Conservation (phyloP, 2,113 vertebrate species). For the Athene noctua region DNA sequence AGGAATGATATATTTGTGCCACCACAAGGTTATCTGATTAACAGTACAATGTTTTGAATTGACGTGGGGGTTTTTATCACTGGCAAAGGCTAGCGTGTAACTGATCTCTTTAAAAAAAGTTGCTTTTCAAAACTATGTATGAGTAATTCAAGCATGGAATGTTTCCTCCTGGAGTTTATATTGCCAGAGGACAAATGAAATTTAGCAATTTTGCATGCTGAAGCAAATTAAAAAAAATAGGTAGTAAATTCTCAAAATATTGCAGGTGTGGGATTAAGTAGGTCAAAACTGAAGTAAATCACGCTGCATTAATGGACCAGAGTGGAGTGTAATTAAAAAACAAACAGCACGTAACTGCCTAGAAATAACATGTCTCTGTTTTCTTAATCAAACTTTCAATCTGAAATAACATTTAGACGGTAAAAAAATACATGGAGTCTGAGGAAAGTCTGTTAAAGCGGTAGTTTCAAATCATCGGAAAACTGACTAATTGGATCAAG, state of each 20-base stretch:
- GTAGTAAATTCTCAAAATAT: constrained; percentile 47
- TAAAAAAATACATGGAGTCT: constrained; percentile 15
- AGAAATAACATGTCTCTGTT: constrained; percentile 64
- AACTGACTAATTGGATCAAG: constrained; percentile 37
- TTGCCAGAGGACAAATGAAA: constrained; percentile 58
- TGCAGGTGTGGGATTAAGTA: constrained; percentile 55
- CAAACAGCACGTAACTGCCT: constrained; percentile 33
- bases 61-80: not conserved
- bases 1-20: constrained; percentile 37
- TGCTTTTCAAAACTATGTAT: constrained; percentile 57
- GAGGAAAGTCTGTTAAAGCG: not conserved
- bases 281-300: constrained; percentile 44
- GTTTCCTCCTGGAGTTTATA: constrained; percentile 53
- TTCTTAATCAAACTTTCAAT: constrained; percentile 60
- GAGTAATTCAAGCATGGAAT: constrained; percentile 63
- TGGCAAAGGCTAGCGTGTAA: constrained; percentile 15
- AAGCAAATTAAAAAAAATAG: constrained; percentile 57
- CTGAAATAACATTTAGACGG: constrained; percentile 54
- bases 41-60: constrained; percentile 40
- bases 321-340: constrained; percentile 50
- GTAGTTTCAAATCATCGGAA: constrained; percentile 15
- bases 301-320: not conserved
- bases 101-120: constrained; percentile 32
- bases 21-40: constrained; percentile 51
- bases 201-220: constrained; percentile 26